phyloP scores from a whole-genome alignment of 35 echinoderm and acorn worm genomes.

The Heliocidaris tuberculata region DNA sequence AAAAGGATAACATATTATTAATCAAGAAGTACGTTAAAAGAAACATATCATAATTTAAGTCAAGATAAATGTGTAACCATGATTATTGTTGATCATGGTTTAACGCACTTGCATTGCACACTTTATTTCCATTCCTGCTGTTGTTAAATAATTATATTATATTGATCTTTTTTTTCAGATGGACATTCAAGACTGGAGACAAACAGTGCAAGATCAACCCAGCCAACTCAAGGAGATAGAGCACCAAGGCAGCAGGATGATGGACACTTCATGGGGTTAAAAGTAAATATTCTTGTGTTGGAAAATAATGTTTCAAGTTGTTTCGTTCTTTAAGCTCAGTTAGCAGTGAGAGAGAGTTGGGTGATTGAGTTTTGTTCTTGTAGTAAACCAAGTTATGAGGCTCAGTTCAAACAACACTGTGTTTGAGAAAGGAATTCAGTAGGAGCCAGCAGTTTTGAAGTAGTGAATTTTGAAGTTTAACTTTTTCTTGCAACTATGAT shows the following conservation, averaged over 20 bases:
- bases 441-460: background rate
- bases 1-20: too few relatives aligned
- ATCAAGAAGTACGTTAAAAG: too few relatives aligned
- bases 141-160: background rate
- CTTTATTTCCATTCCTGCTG: background rate
- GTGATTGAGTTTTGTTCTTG: background rate
- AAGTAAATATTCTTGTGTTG: background rate
- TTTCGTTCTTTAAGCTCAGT: background rate
- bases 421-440: too few relatives aligned
- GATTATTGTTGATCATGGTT: too few relatives aligned
- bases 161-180: background rate
- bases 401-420: too few relatives aligned
- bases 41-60: too few relatives aligned
- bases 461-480: too few relatives aligned
- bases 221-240: background rate
- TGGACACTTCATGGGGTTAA: background rate
- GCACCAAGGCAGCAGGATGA: background rate
- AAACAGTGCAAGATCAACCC: background rate
- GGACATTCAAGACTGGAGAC: background rate
- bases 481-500: too few relatives aligned
- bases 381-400: too few relatives aligned
- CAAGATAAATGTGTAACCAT: too few relatives aligned
- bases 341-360: background rate
- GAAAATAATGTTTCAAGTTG: background rate
- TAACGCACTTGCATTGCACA: background rate